Conservation (phyloP, 2,113 vertebrate species). For the Tetrao urogallus region DNA sequence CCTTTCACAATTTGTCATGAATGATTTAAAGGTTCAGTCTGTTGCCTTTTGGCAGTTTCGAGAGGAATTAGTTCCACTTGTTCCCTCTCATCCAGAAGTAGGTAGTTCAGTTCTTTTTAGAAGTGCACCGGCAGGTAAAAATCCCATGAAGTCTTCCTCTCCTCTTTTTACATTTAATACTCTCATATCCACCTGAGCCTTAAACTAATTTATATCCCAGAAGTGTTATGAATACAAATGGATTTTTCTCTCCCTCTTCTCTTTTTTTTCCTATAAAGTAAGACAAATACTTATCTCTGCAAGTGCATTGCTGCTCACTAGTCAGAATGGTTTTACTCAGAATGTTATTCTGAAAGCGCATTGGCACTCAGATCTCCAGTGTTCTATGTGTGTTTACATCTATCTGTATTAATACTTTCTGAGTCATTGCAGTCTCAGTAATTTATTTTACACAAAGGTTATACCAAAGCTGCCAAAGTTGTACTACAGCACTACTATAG, state of each 20-base stretch:
- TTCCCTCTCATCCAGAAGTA: not conserved
- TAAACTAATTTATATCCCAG: not conserved
- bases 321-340: not conserved
- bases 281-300: not conserved
- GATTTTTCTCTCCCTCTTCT: not conserved
- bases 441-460: not conserved
- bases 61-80: not conserved
- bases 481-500: not conserved
- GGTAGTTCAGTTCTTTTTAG: not conserved
- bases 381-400: not conserved
- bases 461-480: not conserved
- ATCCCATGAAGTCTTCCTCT: not conserved
- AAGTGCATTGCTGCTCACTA: not conserved
- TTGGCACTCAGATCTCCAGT: not conserved
- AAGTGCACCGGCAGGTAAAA: not conserved
- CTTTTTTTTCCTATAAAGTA: not conserved
- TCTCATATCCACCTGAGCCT: not conserved
- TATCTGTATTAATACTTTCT: not conserved
- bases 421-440: not conserved
- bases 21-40: not conserved
- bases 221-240: not conserved
- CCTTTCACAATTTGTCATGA: not conserved
- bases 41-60: not conserved
- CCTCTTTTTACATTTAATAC: not conserved
- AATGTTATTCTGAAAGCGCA: not conserved